A percentile compares a stretch with the other conserved stretches of the same genome.
These are phyloP conservation scores for Chromoteleia sp. DNA, from an alignment of 2,888 invertebrate genomes.

Conservation along the genomic window DNA sequence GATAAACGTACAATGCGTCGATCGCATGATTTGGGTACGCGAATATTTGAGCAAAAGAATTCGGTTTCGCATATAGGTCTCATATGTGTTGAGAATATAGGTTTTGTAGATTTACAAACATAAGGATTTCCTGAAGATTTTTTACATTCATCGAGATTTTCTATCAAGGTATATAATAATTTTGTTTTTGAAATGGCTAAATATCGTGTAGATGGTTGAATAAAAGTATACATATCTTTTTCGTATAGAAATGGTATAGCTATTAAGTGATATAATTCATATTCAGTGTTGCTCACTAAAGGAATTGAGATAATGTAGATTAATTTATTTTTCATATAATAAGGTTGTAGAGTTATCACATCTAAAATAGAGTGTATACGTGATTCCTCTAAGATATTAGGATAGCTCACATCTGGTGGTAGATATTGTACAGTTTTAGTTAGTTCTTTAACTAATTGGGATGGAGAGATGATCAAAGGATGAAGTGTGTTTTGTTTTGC, in stretches of 20 bases:
- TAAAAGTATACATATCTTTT: neutral
- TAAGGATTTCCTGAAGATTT: too few species aligned
- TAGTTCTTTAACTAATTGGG: slow-evolving; percentile 29
- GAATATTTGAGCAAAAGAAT: neutral
- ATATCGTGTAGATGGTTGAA: too few species aligned
- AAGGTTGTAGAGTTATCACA: slow-evolving; percentile 10
- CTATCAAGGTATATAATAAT: neutral
- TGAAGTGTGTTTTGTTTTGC: slow-evolving; percentile 28
- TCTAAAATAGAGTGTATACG: slow-evolving; percentile 11
- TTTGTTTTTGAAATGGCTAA: slow-evolving; percentile 2
- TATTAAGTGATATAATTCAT: neutral
- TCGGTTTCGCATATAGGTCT: slow-evolving; percentile 22
- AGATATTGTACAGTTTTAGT: slow-evolving; percentile 8
- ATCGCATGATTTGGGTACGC: slow-evolving; percentile 6
- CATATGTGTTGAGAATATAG: slow-evolving; percentile 2
- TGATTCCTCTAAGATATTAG: slow-evolving; percentile 9
- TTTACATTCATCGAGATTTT: neutral
- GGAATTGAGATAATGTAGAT: neutral
- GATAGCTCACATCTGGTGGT: slow-evolving; percentile 7
- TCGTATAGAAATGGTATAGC: neutral
- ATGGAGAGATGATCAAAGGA: slow-evolving; percentile 23
- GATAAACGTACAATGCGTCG: neutral
- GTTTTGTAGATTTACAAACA: too few species aligned
- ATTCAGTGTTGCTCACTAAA: neutral
- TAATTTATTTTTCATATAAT: slow-evolving; percentile 1